Conservation (phyloP, 2,113 vertebrate species). For the Gymnobelideus leadbeateri region DNA sequence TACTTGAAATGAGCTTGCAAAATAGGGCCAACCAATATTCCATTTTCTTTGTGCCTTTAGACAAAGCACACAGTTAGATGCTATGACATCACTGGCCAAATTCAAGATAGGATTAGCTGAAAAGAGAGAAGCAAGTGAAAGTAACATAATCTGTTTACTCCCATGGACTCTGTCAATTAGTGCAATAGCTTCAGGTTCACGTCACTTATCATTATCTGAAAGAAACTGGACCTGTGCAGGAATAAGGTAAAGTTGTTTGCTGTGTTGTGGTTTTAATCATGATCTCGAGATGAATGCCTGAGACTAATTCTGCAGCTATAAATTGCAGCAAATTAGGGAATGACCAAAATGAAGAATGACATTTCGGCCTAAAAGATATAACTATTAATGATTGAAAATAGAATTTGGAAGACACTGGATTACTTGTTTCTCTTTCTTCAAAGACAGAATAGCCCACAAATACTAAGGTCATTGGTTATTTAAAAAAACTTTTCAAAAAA, state of each 20-base stretch:
- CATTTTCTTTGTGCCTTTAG: slow-evolving; percentile 33
- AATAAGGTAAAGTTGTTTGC: slow-evolving; percentile 37
- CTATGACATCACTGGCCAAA: slow-evolving; percentile 66
- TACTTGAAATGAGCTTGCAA: neutral
- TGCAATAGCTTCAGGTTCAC: slow-evolving; percentile 59
- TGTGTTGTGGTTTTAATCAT: slow-evolving; percentile 6
- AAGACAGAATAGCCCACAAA: slow-evolving; percentile 1
- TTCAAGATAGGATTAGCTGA: slow-evolving; percentile 74
- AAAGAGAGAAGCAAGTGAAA: slow-evolving; percentile 55
- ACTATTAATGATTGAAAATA: slow-evolving; percentile 4
- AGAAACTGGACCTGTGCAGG: slow-evolving; percentile 51
- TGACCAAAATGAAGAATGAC: slow-evolving; percentile 22
- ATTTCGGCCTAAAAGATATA: slow-evolving; percentile 36
- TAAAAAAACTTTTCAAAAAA: neutral
- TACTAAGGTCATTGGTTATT: neutral
- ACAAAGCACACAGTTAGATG: slow-evolving; percentile 28
- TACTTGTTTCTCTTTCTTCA: neutral
- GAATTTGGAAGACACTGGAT: neutral
- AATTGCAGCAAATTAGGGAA: slow-evolving; percentile 20
- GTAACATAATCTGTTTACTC: slow-evolving; percentile 70
- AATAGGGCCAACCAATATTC: neutral
- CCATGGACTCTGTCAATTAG: slow-evolving; percentile 76
- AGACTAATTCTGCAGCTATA: neutral
- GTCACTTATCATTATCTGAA: slow-evolving; percentile 72
- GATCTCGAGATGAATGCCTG: neutral